Evolutionary conservation across 1,140 invertebrate species (phyloP).

Genomic region (Apis cerana): DNA sequence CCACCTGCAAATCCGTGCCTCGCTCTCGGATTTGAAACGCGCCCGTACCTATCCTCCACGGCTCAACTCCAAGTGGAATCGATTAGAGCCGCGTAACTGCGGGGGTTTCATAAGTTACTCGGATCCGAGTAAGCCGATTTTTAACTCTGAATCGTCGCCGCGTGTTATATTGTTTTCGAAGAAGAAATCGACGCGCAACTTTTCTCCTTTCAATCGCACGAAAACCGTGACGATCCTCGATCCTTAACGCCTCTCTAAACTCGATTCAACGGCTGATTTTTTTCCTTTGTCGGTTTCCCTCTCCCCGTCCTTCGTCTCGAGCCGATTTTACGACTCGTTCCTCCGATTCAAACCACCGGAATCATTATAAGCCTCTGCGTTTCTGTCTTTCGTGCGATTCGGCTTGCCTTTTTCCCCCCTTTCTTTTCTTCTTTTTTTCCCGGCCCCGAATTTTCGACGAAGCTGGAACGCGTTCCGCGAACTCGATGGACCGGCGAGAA

Average conservation of each 20-base stretch:
- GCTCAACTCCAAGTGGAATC: slow-evolving; percentile 55
- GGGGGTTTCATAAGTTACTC: slow-evolving; percentile 32
- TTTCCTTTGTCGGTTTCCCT: no score
- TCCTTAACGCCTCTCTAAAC: no score
- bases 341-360: no score
- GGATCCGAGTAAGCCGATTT: slow-evolving; percentile 37
- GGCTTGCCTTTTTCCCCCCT: slow-evolving; percentile 14
- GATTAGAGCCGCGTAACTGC: slow-evolving; percentile 48
- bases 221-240: no score
- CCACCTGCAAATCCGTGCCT: slow-evolving; percentile 67
- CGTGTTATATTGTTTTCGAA: background rate
- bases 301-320: no score
- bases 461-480: slow-evolving; percentile 42
- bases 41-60: slow-evolving; percentile 56
- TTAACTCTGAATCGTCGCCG: background rate
- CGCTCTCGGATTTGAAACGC: slow-evolving; percentile 62
- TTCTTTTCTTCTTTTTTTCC: background rate
- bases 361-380: background rate
- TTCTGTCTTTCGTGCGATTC: slow-evolving; percentile 35
- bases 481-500: slow-evolving; percentile 62
- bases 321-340: no score
- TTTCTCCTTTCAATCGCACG: no score
- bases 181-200: background rate
- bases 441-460: slow-evolving; percentile 46
- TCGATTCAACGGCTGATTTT: no score